Evolutionary conservation across 2,888 invertebrate species (phyloP).

Genomic region (Corbicula japonica): DNA sequence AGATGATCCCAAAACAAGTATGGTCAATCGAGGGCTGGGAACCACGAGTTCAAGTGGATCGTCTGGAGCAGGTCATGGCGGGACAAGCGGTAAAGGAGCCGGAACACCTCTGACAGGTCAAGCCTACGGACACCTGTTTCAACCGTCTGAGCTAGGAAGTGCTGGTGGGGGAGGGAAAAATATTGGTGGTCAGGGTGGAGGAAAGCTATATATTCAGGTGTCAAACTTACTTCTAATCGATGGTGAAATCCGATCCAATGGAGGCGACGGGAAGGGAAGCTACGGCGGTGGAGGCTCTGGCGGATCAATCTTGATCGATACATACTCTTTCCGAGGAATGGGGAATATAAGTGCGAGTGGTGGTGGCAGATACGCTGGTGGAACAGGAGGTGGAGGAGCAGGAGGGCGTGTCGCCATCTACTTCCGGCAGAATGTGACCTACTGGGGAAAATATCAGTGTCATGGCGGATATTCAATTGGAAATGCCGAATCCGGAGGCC

Average conservation of each 20-base stretch:
- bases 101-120: conserved; percentile 72
- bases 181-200: conserved; percentile 74
- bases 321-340: conserved; percentile 70
- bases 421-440: conserved; percentile 74
- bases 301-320: conserved; percentile 73
- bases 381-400: conserved; percentile 72
- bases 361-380: conserved; percentile 63
- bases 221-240: conserved; percentile 71
- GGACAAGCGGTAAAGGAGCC: conserved; percentile 75
- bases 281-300: conserved; percentile 77
- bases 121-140: conserved; percentile 78
- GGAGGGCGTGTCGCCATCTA: conserved; percentile 78
- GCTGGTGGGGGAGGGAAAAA: conserved; percentile 72
- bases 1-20: conserved; percentile 45
- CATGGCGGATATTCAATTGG: conserved; percentile 71
- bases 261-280: conserved; percentile 60
- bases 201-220: conserved; percentile 68
- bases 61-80: conserved; percentile 79
- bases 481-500: conserved; percentile 75
- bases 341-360: conserved; percentile 79
- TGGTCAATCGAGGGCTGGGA: conserved; percentile 70
- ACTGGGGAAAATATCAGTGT: conserved; percentile 71
- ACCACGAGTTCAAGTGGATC: conserved; percentile 65
- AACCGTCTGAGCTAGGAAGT: conserved; percentile 74
- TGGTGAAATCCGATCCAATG: conserved; percentile 74